A percentile compares a stretch with the other conserved stretches of the same genome.
Evolutionary conservation across 2,888 invertebrate genomes (phyloP).

Genomic region (Drosophila mayaguana): DNA sequence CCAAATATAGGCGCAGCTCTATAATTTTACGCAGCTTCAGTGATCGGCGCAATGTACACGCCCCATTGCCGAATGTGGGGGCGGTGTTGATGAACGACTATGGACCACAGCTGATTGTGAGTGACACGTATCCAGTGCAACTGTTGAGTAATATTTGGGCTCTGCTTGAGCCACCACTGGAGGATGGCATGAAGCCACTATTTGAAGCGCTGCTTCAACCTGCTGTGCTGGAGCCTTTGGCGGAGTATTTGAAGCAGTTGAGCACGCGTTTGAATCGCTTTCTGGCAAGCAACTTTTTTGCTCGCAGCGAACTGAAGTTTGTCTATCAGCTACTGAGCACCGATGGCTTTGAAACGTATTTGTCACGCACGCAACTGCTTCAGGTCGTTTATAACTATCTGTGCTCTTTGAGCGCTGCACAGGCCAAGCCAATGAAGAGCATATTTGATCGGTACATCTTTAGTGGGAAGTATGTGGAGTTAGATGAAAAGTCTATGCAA

Average conservation of each 20-base stretch:
- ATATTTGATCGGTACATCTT: slow-evolving; percentile 88
- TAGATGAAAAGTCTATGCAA: slow-evolving; percentile 86
- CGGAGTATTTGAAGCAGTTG: slow-evolving; percentile 69
- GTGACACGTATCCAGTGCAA: slow-evolving; percentile 82
- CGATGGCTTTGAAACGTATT: slow-evolving; percentile 74
- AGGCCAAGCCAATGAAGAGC: slow-evolving; percentile 87
- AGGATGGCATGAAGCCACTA: slow-evolving; percentile 59
- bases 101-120: slow-evolving; percentile 82
- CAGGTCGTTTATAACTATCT: slow-evolving; percentile 87
- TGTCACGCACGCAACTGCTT: slow-evolving; percentile 71
- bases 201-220: slow-evolving; percentile 72
- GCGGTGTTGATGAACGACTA: slow-evolving; percentile 78
- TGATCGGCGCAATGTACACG: slow-evolving; percentile 82
- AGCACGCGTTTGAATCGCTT: slow-evolving; percentile 67
- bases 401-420: slow-evolving; percentile 87
- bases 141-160: slow-evolving; percentile 81
- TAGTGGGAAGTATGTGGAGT: slow-evolving; percentile 86
- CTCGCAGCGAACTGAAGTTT: slow-evolving; percentile 88
- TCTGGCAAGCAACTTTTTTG: slow-evolving; percentile 85
- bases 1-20: slow-evolving; percentile 70
- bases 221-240: slow-evolving; percentile 73
- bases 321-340: slow-evolving; percentile 80
- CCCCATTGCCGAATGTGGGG: slow-evolving; percentile 83
- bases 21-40: slow-evolving; percentile 70
- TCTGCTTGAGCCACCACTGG: slow-evolving; percentile 68